phyloP scores from a whole-genome alignment of 2,797 vertebrate genomes.

The Peromyscus eremicus region DNA sequence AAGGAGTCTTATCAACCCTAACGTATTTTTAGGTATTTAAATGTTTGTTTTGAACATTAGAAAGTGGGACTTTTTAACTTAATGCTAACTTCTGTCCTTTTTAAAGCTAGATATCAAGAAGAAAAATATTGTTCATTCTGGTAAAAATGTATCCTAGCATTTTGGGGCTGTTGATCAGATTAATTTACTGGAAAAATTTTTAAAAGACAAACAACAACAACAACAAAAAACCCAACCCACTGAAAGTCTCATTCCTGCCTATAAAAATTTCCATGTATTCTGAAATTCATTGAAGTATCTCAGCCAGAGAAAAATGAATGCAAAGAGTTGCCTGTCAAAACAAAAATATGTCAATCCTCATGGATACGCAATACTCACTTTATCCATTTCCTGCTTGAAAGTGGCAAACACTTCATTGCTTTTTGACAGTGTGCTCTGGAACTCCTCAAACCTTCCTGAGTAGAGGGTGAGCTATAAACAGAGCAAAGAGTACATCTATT shows the following conservation, averaged over 20 bases:
- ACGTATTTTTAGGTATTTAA: slow-evolving; percentile 46
- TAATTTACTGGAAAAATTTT: slow-evolving; percentile 52
- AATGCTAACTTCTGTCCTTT: slow-evolving; percentile 4
- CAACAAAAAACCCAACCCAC: slow-evolving; percentile 17
- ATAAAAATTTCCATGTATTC: slow-evolving; percentile 62
- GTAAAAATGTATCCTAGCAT: slow-evolving; percentile 44
- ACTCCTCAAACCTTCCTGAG: slow-evolving; percentile 97
- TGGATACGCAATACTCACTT: slow-evolving; percentile 88
- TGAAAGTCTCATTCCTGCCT: slow-evolving; percentile 42
- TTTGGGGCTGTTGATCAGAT: slow-evolving; percentile 53
- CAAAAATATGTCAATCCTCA: slow-evolving; percentile 34
- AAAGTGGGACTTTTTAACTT: not conserved
- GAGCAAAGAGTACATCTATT: slow-evolving; percentile 46
- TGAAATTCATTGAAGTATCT: slow-evolving; percentile 66
- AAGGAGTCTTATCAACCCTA: slow-evolving; percentile 14
- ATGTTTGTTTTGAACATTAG: slow-evolving; percentile 25
- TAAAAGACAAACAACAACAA: not conserved
- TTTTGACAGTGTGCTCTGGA: slow-evolving; percentile 96
- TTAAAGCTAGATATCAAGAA: not conserved
- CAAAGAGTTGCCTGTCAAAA: slow-evolving; percentile 67
- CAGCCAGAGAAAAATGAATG: slow-evolving; percentile 65
- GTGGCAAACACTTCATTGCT: slow-evolving; percentile 97
- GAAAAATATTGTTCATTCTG: slow-evolving; percentile 41
- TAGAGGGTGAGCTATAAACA: slow-evolving; percentile 94
- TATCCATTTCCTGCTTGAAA: slow-evolving; percentile 99